Evolutionary conservation across 2,113 vertebrate species (phyloP), one percentile per base, ranked within the genome.

Genomic region (Manacus vitellinus): DNA sequence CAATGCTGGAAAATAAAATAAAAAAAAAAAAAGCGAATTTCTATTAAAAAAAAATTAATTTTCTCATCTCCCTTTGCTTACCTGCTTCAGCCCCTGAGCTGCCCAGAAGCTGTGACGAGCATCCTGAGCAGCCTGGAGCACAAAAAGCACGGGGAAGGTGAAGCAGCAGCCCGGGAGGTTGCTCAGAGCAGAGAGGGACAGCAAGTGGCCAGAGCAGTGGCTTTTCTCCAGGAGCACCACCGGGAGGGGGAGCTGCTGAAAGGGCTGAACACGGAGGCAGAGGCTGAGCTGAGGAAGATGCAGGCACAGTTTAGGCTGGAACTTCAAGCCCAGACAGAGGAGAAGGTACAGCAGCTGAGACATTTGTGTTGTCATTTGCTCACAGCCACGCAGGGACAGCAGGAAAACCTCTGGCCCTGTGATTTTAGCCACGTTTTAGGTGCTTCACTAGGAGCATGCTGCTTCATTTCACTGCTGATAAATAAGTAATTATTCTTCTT

Each of bases 221-320:
- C 51, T 17, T 95, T 97, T 49, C 87, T 97, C 4, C 96, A 55
- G 73, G 19, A 93, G 67, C 85, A 85, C 27, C 85, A 93, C 4
- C 78, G 30, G n/a, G 88, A 96, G 17, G 77, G 86, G 10, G 35
- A 51, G 11, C 14, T 92, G 44, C 67, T 92, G 8, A 46, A 16
- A 21, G 61, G 61, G 4, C 28, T 95, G 28, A 44, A 39, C 2
- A 8, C 92, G 35, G 84, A 61, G 28, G 28, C 92, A 2, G 92
- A 94, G 43, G 68, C 72, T 28, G 80, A 92, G 43, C 70, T 97
- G 44, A 85, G 71, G 8, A 88, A 85, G 22, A 59, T 95, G 66
- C 95, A 75, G 66, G 51, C 70, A 12, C 67, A 51, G 47, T 77
- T 97, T 12, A 88, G 68, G 33, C 68, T 72, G 61, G 96, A 96